A percentile compares a stretch with the other conserved stretches of the same genome.
Conservation (phyloP, 2,888 invertebrate genomes). For the Allygus modestus region DNA sequence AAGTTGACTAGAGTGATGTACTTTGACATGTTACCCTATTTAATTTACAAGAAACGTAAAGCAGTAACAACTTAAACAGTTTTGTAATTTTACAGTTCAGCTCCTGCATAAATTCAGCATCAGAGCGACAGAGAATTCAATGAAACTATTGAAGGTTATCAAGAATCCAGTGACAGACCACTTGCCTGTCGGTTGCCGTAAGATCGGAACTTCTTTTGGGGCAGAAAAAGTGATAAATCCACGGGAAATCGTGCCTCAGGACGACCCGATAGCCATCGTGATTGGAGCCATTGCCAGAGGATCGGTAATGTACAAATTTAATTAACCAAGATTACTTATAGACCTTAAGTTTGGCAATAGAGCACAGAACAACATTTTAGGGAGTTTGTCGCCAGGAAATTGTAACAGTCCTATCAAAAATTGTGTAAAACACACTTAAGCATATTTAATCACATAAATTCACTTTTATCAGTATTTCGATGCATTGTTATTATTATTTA, state of each 20-base stretch:
- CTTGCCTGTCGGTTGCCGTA: constrained; percentile 95
- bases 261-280: constrained; percentile 92
- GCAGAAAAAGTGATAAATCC: constrained; percentile 85
- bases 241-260: constrained; percentile 87
- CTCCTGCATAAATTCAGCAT: constrained; percentile 96
- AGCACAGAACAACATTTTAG: no score
- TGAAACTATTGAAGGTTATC: constrained; percentile 95
- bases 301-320: constrained; percentile 78
- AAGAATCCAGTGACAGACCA: constrained; percentile 97
- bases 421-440: no score
- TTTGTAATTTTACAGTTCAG: constrained; percentile 85
- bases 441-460: no score
- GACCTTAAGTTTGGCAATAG: no score
- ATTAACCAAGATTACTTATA: neutral
- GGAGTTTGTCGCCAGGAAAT: no score
- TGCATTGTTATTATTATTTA: no score
- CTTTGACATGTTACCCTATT: no score
- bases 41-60: no score
- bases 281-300: constrained; percentile 99
- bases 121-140: constrained; percentile 91
- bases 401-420: no score
- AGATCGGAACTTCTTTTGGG: constrained; percentile 93
- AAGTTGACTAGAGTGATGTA: no score
- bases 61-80: no score
- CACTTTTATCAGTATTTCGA: no score